These are phyloP conservation scores for Stenchaetothrips biformis DNA, from an alignment of 2,888 invertebrate species.

Conservation along the genomic window DNA sequence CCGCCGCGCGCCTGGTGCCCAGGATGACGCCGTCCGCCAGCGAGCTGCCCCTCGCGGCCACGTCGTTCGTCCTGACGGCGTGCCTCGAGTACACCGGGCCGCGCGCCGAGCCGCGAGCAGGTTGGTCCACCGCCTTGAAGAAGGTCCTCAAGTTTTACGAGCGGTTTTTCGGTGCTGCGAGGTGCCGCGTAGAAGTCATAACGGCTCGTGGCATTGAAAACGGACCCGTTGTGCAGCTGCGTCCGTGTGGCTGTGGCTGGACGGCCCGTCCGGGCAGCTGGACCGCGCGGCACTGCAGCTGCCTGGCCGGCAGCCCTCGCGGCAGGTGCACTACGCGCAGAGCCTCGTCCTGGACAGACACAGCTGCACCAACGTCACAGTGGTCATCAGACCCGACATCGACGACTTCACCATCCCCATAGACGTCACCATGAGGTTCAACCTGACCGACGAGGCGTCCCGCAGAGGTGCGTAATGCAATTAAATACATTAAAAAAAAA, in stretches of 20 bases:
- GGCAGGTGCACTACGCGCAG: slow-evolving; percentile 2
- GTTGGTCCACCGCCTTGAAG: slow-evolving; percentile 21
- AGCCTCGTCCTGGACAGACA: background rate
- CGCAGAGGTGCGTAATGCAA: too few relatives aligned
- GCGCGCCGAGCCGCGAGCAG: slow-evolving; percentile 34
- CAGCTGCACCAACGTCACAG: slow-evolving; percentile 6
- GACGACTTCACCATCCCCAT: slow-evolving; percentile 36
- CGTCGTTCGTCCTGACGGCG: slow-evolving; percentile 37
- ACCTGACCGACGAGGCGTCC: slow-evolving; percentile 28
- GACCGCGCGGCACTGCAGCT: slow-evolving; percentile 28
- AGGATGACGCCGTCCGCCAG: background rate
- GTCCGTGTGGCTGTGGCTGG: background rate
- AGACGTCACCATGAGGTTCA: slow-evolving; percentile 33
- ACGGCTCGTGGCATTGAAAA: too few relatives aligned
- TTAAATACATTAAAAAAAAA: too few relatives aligned
- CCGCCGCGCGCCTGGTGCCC: slow-evolving; percentile 42
- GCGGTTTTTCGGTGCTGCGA: too few relatives aligned
- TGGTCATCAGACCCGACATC: slow-evolving; percentile 29
- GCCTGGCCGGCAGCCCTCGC: slow-evolving; percentile 14
- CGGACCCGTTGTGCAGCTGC: too few relatives aligned
- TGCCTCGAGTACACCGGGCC: slow-evolving; percentile 40
- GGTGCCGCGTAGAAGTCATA: too few relatives aligned
- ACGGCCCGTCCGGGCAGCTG: background rate
- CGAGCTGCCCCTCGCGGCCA: slow-evolving; percentile 29
- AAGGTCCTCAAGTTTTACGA: too few relatives aligned